Base-by-base conservation (phyloP, 1,140 invertebrate genomes). In the Zaprionus tsacasi region DNA sequence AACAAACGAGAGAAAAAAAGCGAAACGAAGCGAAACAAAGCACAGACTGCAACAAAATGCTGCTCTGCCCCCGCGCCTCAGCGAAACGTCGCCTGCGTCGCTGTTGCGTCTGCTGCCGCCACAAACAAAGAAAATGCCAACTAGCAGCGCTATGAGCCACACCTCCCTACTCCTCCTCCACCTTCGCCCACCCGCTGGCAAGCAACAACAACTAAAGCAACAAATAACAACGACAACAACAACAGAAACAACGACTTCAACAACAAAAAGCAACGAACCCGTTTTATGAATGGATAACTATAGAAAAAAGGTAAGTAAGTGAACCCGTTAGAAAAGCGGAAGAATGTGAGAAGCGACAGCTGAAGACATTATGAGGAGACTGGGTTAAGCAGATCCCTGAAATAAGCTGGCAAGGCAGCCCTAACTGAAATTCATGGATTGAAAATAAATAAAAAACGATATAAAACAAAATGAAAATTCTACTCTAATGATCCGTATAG, bases 221-320 rank as follows among this genome's bases (percentile, higher is more conserved):
- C 56, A 57, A 50, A 45, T 45, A 64, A 65, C 45, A 21, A 56
- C 36, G 25, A 5, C 33, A 33, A 48, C 50, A 85, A 73, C 71
- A 38, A 43, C 52, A 43, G 33, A 30, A 64, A 70, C 45, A 43
- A 69, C 50, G 48, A 63, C 30, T 65, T 70, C 6, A 50, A 63
- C 25, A 59, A 38, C 40, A n/a, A 48, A 55, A 35, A 57, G 48
- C 60, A 91, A 38, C 54, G 64, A 70, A 70, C 30, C 72, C 68
- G 40, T 70, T 73, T 82, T 66, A 78, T 76, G 71, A 81, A 92
- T 92, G 91, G 91, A 92, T 79, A 92, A 92, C 87, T 92, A 92
- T 83, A 90, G 91, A 38, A 92, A 92, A 50, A 92, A 92, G 91
- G 91, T 92, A 67, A 89, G 83, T 15, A 1, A 11, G 21, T 40